These are phyloP conservation scores for Hypomesus transpacificus DNA, from an alignment of 2,113 vertebrate species.

Conservation along the genomic window DNA sequence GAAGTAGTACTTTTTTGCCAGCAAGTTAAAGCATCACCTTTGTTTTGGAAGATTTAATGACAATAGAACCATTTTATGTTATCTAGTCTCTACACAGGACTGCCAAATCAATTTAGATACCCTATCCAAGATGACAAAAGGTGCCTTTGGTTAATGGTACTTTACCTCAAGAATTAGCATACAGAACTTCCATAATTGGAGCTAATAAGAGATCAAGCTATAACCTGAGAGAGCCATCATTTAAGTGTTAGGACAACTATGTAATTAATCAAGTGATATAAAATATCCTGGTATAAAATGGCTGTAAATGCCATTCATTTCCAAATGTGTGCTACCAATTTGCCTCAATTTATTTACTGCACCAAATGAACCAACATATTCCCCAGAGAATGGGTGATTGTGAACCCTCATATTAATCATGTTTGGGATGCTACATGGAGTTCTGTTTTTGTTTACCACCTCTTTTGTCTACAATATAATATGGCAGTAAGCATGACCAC, in stretches of 20 bases:
- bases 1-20: no score
- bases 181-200: slow-evolving; percentile 33
- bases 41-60: no score
- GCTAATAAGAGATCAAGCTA: slow-evolving; percentile 26
- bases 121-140: background rate
- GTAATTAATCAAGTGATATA: slow-evolving; percentile 46
- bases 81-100: no score
- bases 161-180: slow-evolving; percentile 10
- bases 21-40: no score
- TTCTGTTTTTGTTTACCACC: background rate
- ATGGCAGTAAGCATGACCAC: slow-evolving; percentile 6
- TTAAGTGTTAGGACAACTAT: slow-evolving; percentile 34
- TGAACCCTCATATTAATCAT: slow-evolving; percentile 3
- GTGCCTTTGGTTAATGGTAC: background rate
- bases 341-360: background rate
- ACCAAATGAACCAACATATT: background rate
- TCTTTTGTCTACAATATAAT: slow-evolving; percentile 1
- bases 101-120: background rate
- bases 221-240: slow-evolving; percentile 24
- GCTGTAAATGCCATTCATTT: background rate
- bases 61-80: no score
- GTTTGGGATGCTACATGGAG: background rate
- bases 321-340: background rate
- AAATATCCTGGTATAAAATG: slow-evolving; percentile 6
- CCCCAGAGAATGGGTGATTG: background rate